phyloP scores from a whole-genome alignment of 2,888 invertebrate genomes.

The Adelognathus sp. region DNA sequence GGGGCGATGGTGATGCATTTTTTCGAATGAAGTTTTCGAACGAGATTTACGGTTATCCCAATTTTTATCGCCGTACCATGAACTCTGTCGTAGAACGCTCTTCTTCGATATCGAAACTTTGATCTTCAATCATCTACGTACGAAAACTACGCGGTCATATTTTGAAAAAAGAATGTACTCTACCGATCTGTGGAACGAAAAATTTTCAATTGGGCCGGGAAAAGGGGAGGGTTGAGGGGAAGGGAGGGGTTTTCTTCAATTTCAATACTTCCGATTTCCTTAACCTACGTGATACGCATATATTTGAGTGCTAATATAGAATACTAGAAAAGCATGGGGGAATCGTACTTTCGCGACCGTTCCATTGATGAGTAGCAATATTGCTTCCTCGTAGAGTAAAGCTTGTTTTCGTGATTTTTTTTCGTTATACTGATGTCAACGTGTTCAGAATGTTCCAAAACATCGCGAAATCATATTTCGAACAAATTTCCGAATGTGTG shows the following conservation, averaged over 20 bases:
- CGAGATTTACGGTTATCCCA: background rate
- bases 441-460: too few relatives aligned
- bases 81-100: background rate
- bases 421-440: too few relatives aligned
- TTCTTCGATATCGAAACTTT: background rate
- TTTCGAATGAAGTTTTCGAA: background rate
- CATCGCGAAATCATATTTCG: too few relatives aligned
- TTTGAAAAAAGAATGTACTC: background rate
- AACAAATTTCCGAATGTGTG: too few relatives aligned
- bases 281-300: too few relatives aligned
- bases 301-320: too few relatives aligned
- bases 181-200: background rate
- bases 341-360: too few relatives aligned
- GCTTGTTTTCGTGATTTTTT: too few relatives aligned
- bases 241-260: too few relatives aligned
- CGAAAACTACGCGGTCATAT: background rate
- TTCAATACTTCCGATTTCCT: background rate
- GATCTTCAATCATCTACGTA: background rate
- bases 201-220: background rate
- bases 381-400: too few relatives aligned
- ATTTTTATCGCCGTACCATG: background rate
- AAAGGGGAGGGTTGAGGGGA: background rate
- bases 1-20: background rate
- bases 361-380: too few relatives aligned
- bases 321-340: too few relatives aligned